These are phyloP conservation scores for Seladonia tumulorum DNA, from an alignment of 2,888 invertebrate genomes.

Conservation along the genomic window DNA sequence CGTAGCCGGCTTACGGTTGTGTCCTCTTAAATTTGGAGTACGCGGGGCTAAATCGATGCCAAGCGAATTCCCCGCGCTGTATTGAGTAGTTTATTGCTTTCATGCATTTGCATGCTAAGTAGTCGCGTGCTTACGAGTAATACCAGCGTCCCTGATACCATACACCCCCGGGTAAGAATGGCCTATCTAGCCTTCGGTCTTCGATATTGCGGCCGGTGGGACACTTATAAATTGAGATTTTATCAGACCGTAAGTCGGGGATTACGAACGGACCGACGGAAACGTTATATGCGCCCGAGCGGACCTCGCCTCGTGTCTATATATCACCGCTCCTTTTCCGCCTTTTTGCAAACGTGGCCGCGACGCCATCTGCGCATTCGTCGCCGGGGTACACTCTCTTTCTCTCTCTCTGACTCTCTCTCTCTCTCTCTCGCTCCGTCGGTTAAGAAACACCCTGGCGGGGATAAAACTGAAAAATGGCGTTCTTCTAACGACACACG, in stretches of 20 bases:
- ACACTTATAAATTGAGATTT: constrained; percentile 84
- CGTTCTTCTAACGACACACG: constrained; percentile 54
- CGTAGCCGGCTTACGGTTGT: constrained; percentile 6
- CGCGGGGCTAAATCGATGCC: constrained; percentile 81
- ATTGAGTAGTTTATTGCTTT: constrained; percentile 85
- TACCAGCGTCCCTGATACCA: constrained; percentile 83
- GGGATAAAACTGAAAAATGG: constrained; percentile 62
- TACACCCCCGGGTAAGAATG: constrained; percentile 79
- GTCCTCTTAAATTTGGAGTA: constrained; percentile 79
- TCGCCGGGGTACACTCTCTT: constrained; percentile 41
- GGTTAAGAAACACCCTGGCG: constrained; percentile 48
- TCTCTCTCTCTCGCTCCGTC: neutral
- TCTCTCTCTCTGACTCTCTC: neutral
- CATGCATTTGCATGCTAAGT: constrained; percentile 84
- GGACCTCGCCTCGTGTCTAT: constrained; percentile 58
- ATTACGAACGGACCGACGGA: constrained; percentile 71
- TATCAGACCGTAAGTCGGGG: constrained; percentile 78
- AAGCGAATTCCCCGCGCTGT: constrained; percentile 82
- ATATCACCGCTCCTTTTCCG: constrained; percentile 68
- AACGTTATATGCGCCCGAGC: constrained; percentile 68
- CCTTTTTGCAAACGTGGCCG: constrained; percentile 62
- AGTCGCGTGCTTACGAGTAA: constrained; percentile 84
- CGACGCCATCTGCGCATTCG: constrained; percentile 68
- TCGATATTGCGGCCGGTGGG: constrained; percentile 83
- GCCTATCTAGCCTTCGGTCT: constrained; percentile 83